A percentile compares a stretch with the other conserved stretches of the same genome.
phyloP scores from a whole-genome alignment of 2,888 invertebrate species.

The Acanthosepion pharaonis region DNA sequence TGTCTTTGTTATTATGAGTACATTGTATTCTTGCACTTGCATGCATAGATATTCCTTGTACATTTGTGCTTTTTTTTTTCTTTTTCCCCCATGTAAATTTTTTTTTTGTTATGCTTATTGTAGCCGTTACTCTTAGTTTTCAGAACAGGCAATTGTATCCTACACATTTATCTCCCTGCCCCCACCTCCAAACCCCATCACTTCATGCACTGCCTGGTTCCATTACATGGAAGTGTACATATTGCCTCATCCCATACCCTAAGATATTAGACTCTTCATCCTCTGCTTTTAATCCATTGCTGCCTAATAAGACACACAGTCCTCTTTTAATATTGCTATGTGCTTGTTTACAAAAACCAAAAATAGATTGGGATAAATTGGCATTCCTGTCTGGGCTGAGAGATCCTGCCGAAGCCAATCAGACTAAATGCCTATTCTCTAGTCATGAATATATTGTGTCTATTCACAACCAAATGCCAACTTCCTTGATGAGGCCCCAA shows the following conservation, averaged over 20 bases:
- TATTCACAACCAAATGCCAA: background rate
- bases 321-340: background rate
- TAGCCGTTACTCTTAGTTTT: background rate
- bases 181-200: background rate
- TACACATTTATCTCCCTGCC: background rate
- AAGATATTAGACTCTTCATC: background rate
- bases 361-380: conserved; percentile 11
- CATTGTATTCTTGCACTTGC: background rate
- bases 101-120: background rate
- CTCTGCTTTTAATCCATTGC: background rate
- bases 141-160: background rate
- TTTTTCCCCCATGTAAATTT: background rate
- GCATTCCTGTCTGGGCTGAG: background rate
- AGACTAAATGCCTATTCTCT: background rate
- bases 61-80: background rate
- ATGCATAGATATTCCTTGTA: background rate
- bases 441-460: background rate
- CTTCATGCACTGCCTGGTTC: background rate
- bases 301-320: background rate
- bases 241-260: background rate
- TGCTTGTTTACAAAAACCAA: background rate
- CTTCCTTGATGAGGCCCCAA: conserved; percentile 3
- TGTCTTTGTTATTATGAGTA: background rate
- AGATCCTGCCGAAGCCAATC: background rate
- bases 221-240: background rate